These are phyloP conservation scores for Rhabditophanes sp. DNA, from an alignment of 2,888 invertebrate species.

Conservation along the genomic window DNA sequence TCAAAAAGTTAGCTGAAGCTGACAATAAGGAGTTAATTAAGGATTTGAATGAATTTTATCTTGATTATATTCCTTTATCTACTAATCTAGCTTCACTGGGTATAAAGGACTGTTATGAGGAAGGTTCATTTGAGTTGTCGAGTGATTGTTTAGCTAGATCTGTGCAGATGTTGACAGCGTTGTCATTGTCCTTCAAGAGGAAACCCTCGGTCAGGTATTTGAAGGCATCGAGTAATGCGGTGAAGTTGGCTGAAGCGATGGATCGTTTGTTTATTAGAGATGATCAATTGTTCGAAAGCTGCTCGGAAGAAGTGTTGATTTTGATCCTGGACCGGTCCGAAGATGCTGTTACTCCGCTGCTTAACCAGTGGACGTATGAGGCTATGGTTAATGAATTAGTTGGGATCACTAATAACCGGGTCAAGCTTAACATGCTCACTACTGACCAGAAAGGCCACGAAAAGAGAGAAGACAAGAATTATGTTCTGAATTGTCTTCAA, in stretches of 20 bases:
- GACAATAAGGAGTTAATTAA: conserved; percentile 69
- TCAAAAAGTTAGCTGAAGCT: conserved; percentile 84
- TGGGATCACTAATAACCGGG: conserved; percentile 77
- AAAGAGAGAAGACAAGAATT: conserved; percentile 72
- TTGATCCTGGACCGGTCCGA: conserved; percentile 78
- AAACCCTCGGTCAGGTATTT: conserved; percentile 54
- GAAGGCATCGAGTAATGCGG: conserved; percentile 20
- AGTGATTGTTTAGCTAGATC: conserved; percentile 50
- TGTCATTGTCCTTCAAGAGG: conserved; percentile 74
- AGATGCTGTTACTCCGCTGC: conserved; percentile 83
- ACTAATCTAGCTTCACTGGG: conserved; percentile 65
- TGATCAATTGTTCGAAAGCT: conserved; percentile 30
- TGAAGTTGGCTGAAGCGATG: conserved; percentile 30
- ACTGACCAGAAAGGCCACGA: conserved; percentile 64
- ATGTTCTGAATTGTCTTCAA: conserved; percentile 71
- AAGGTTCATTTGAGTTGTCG: conserved; percentile 1
- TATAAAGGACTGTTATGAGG: conserved; percentile 46
- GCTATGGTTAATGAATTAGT: conserved; percentile 95
- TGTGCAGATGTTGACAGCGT: conserved; percentile 66
- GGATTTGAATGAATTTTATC: conserved; percentile 69
- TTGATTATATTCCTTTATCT: conserved; percentile 80
- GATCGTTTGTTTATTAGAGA: conserved; percentile 17
- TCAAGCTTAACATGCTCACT: conserved; percentile 77
- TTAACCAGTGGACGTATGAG: conserved; percentile 98
- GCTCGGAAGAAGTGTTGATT: conserved; percentile 53